Evolutionary conservation across 2,113 vertebrate genomes (phyloP).

Genomic region (Archilochus colubris): DNA sequence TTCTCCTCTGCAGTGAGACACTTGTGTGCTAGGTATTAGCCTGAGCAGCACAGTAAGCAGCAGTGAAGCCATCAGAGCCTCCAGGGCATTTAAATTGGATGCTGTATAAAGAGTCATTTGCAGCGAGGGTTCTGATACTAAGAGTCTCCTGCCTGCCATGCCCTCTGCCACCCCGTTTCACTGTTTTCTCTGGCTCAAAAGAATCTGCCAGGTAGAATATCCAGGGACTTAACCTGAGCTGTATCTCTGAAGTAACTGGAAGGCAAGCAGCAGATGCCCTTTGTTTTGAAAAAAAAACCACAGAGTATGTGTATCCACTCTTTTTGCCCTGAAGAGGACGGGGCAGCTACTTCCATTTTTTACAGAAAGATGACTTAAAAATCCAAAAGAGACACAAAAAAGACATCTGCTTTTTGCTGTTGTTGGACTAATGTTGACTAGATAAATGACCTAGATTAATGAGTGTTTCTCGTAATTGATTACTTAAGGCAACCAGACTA

Average conservation of each 20-base stretch:
- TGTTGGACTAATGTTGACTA: neutral
- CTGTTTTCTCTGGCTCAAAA: neutral
- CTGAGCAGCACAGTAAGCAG: neutral
- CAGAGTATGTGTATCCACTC: neutral
- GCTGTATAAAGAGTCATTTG: neutral
- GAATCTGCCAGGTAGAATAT: neutral
- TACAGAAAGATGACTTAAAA: neutral
- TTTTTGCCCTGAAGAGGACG: neutral
- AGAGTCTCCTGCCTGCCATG: neutral
- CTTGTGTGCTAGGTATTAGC: neutral
- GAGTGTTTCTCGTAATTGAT: neutral
- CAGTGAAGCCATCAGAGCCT: neutral
- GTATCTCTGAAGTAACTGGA: neutral
- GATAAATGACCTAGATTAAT: neutral
- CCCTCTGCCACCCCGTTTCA: neutral
- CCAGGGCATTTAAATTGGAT: neutral
- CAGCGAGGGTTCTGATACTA: neutral
- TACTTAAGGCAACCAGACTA: neutral
- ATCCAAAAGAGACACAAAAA: neutral
- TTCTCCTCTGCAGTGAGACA: neutral
- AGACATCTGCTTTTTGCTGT: neutral
- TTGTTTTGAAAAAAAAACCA: neutral
- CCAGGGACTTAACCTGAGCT: neutral
- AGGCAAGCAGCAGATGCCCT: neutral
- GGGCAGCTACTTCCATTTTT: neutral